Conservation (phyloP, 2,113 vertebrate species). For the Pachyramphus minor region DNA sequence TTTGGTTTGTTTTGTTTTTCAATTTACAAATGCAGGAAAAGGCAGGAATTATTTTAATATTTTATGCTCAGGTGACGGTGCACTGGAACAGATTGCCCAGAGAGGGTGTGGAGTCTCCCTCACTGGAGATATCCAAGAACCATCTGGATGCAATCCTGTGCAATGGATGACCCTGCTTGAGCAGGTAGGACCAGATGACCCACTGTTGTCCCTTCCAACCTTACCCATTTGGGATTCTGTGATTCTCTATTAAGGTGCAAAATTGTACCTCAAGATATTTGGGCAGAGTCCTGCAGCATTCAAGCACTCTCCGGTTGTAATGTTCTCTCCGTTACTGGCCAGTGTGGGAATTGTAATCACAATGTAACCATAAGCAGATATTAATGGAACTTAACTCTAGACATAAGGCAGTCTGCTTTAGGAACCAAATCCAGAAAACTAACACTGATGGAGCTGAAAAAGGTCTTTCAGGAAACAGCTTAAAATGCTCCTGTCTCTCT, state of each 20-base stretch:
- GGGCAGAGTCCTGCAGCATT: rapidly evolving
- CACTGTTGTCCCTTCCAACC: neutral
- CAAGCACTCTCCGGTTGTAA: too few relatives aligned
- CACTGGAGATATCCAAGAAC: neutral
- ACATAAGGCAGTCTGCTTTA: neutral
- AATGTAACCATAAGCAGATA: neutral
- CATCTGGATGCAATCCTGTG: neutral
- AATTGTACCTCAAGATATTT: neutral
- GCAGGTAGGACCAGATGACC: neutral
- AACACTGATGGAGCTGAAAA: neutral
- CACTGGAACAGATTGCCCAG: neutral
- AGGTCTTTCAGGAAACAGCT: neutral
- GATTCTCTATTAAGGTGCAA: neutral
- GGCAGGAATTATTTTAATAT: neutral
- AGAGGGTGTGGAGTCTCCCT: neutral
- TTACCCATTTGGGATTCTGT: neutral
- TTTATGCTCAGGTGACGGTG: neutral
- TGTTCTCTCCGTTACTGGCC: neutral
- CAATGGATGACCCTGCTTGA: neutral
- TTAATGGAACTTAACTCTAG: neutral
- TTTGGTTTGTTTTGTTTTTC: neutral
- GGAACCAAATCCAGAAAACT: neutral
- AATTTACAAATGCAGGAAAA: neutral
- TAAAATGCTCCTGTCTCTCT: neutral
- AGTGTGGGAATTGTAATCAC: rapidly evolving